These are phyloP conservation scores for Triops longicaudatus DNA, from an alignment of 1,140 invertebrate species.

Conservation along the genomic window DNA sequence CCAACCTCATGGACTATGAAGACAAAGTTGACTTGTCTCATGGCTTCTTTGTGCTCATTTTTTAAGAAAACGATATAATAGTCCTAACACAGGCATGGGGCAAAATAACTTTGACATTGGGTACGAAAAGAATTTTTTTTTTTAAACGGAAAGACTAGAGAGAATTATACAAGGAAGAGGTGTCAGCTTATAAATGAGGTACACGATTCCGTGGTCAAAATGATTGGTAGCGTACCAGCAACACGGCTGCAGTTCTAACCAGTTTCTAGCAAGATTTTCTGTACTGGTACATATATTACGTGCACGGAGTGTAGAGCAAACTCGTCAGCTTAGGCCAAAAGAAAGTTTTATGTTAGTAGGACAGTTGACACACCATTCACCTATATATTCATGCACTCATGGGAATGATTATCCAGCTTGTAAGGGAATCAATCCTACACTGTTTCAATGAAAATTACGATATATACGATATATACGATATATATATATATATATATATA, in stretches of 20 bases:
- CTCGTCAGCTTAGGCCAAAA: no score
- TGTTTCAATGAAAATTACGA: no score
- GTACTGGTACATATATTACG: neutral
- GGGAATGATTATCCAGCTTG: no score
- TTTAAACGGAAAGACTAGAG: neutral
- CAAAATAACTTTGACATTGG: neutral
- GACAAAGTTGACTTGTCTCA: slow-evolving; percentile 6
- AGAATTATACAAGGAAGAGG: slow-evolving; percentile 8
- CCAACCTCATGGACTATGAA: neutral
- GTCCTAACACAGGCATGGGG: neutral
- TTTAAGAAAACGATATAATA: neutral
- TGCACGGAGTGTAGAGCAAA: neutral
- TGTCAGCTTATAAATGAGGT: slow-evolving; percentile 8
- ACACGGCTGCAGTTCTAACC: neutral
- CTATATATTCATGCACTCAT: no score
- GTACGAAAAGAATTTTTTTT: neutral
- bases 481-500: no score
- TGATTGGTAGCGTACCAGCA: neutral
- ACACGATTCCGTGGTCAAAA: slow-evolving; percentile 6
- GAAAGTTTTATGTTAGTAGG: no score
- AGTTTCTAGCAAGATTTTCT: neutral
- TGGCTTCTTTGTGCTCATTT: neutral
- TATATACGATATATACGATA: no score
- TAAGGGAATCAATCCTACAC: no score
- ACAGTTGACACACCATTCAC: no score